These are phyloP conservation scores for Acromyrmex heyeri DNA, from an alignment of 1,140 invertebrate genomes.

Conservation along the genomic window DNA sequence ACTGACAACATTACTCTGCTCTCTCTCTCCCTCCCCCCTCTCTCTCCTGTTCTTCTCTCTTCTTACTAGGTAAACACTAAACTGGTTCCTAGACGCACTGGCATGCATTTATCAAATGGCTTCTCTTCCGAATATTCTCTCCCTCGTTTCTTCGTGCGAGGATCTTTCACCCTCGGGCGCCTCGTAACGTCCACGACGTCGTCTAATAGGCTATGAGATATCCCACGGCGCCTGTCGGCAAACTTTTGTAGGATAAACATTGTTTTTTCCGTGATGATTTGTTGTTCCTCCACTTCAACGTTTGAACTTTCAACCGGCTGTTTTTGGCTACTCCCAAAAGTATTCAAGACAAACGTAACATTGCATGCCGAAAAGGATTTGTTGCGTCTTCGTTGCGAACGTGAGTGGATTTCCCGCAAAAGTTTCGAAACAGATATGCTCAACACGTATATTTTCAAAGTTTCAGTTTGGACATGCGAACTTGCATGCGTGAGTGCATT, in stretches of 20 bases:
- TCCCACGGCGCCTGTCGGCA: slow-evolving; percentile 16
- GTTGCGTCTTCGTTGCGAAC: neutral
- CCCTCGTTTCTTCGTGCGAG: slow-evolving; percentile 5
- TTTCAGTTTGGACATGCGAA: neutral
- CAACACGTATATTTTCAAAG: slow-evolving; percentile 11
- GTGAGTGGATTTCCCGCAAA: slow-evolving; percentile 40
- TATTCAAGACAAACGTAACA: neutral
- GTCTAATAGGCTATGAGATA: slow-evolving; percentile 54
- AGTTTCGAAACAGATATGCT: slow-evolving; percentile 17
- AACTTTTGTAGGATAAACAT: slow-evolving; percentile 51
- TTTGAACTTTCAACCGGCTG: slow-evolving; percentile 17
- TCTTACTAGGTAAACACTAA: slow-evolving; percentile 79
- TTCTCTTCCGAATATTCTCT: slow-evolving; percentile 37
- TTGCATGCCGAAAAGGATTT: slow-evolving; percentile 29
- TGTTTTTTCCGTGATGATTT: slow-evolving; percentile 61
- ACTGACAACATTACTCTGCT: slow-evolving; percentile 79
- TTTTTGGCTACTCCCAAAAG: slow-evolving; percentile 7
- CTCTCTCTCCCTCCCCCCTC: too few species aligned
- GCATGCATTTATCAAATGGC: slow-evolving; percentile 75
- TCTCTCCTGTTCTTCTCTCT: neutral
- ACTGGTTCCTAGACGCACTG: slow-evolving; percentile 77
- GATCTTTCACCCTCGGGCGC: slow-evolving; percentile 23
- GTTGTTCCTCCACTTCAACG: slow-evolving; percentile 28
- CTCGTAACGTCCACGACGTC: slow-evolving; percentile 33
- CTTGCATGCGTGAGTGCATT: slow-evolving; percentile 15